phyloP scores from a whole-genome alignment of 1,140 invertebrate species.

The Apolygus lucorum region DNA sequence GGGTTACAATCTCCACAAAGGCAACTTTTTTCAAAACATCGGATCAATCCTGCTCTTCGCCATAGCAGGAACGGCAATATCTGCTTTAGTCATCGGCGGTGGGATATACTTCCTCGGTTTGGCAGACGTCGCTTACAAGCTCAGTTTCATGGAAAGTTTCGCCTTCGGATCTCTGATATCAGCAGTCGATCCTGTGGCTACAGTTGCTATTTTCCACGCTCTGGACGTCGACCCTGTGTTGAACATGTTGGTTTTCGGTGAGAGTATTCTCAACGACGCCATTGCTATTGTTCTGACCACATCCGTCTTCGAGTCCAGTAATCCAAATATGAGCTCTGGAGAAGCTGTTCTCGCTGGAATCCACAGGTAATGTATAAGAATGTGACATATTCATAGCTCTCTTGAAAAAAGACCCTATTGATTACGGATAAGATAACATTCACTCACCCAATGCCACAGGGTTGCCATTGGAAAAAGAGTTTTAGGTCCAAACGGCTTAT shows the following conservation, averaged over 20 bases:
- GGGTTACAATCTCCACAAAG: constrained; percentile 96
- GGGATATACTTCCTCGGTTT: constrained; percentile 90
- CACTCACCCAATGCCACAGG: too few species aligned
- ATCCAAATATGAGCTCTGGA: constrained; percentile 57
- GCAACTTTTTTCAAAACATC: constrained; percentile 98
- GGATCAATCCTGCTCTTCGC: constrained; percentile 92
- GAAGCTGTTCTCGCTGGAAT: constrained; percentile 84
- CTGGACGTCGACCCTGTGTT: constrained; percentile 89
- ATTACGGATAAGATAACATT: too few species aligned
- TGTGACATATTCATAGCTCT: too few species aligned
- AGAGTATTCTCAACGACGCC: constrained; percentile 96
- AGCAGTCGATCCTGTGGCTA: constrained; percentile 97
- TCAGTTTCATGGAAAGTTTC: constrained; percentile 94
- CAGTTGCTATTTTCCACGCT: constrained; percentile 96
- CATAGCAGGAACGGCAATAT: constrained; percentile 92
- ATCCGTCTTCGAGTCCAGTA: constrained; percentile 69
- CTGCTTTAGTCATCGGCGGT: constrained; percentile 86
- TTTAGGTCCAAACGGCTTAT: too few species aligned
- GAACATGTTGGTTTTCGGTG: constrained; percentile 98
- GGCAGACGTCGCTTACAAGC: constrained; percentile 77
- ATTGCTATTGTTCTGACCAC: constrained; percentile 95
- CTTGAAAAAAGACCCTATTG: too few species aligned
- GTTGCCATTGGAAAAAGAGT: too few species aligned
- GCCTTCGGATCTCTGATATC: constrained; percentile 96
- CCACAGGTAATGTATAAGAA: background rate